phyloP scores from a whole-genome alignment of 2,113 vertebrate genomes.

The Mystacornis crossleyi region DNA sequence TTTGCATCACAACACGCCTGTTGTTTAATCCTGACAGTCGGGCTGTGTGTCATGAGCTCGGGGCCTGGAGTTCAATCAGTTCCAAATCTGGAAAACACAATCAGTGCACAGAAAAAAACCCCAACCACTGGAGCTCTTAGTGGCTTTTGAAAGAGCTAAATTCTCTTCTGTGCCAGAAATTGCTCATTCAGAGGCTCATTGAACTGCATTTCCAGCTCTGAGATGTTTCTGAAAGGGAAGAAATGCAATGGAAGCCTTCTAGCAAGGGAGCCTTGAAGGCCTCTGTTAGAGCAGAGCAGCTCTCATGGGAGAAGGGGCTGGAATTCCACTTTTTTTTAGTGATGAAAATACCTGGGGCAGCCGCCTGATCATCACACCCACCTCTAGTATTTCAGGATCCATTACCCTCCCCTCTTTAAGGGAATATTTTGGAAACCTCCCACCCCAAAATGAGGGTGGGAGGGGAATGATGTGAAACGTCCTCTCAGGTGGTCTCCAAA shows the following conservation, averaged over 20 bases:
- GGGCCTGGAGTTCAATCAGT: background rate
- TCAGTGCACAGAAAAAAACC: background rate
- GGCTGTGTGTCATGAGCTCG: slow-evolving; percentile 6
- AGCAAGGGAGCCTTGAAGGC: background rate
- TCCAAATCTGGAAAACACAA: slow-evolving; percentile 44
- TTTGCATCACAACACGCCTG: background rate
- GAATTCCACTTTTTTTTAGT: background rate
- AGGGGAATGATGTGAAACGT: background rate
- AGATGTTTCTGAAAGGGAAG: background rate
- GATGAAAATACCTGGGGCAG: background rate
- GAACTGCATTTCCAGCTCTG: background rate
- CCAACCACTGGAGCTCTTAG: background rate
- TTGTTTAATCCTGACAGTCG: background rate
- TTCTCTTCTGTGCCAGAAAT: slow-evolving; percentile 38
- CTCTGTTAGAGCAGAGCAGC: background rate
- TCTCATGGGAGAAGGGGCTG: background rate
- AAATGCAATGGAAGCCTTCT: background rate
- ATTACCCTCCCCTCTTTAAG: background rate
- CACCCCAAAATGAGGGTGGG: background rate
- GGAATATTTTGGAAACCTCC: background rate
- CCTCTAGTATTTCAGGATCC: background rate
- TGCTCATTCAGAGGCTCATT: background rate
- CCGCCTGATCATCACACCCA: background rate
- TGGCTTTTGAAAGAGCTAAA: slow-evolving; percentile 14
- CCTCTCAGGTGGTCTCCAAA: background rate